Evolutionary conservation across 30 jellyfish, hydroid and myxozoan species (phyloP).

Genomic region (Pelagia noctiluca): DNA sequence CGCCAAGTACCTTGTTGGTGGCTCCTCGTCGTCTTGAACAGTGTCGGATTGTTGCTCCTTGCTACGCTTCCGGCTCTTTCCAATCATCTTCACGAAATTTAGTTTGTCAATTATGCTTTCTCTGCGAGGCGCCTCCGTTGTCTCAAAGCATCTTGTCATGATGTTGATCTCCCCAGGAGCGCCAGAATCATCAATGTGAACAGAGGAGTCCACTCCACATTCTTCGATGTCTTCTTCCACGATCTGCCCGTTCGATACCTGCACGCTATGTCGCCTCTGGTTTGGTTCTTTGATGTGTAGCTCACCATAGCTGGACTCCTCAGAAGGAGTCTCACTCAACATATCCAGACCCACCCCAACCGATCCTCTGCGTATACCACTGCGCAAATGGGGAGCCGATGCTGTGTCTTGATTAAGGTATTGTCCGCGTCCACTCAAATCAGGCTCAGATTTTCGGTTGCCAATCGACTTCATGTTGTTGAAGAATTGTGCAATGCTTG

Average conservation of each 20-base stretch:
- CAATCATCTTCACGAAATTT: conserved; percentile 47
- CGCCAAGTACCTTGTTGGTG: background rate
- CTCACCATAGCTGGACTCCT: background rate
- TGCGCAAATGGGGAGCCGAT: background rate
- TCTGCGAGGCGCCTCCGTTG: conserved; percentile 42
- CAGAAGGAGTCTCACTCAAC: background rate
- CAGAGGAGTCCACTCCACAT: conserved; percentile 36
- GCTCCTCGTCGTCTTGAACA: conserved; percentile 14
- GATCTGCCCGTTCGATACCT: conserved; percentile 62
- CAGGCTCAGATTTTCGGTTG: conserved; percentile 46
- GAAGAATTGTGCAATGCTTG: conserved; percentile 58
- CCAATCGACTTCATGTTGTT: conserved; percentile 37
- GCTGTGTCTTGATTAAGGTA: too few relatives aligned
- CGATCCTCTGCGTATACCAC: conserved; percentile 14
- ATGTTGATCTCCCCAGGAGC: conserved; percentile 61
- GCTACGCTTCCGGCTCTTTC: conserved; percentile 21
- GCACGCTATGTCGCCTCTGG: conserved; percentile 43
- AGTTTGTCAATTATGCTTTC: conserved; percentile 66
- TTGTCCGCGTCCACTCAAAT: too few relatives aligned
- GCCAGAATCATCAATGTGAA: conserved; percentile 32
- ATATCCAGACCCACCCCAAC: conserved; percentile 7
- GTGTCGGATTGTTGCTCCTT: background rate
- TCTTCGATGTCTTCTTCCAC: conserved; percentile 65
- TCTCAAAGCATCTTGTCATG: conserved; percentile 60
- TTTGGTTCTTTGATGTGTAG: background rate